Evolutionary conservation across 2,797 vertebrate genomes (phyloP).

Genomic region (Pantherophis alleghaniensis): DNA sequence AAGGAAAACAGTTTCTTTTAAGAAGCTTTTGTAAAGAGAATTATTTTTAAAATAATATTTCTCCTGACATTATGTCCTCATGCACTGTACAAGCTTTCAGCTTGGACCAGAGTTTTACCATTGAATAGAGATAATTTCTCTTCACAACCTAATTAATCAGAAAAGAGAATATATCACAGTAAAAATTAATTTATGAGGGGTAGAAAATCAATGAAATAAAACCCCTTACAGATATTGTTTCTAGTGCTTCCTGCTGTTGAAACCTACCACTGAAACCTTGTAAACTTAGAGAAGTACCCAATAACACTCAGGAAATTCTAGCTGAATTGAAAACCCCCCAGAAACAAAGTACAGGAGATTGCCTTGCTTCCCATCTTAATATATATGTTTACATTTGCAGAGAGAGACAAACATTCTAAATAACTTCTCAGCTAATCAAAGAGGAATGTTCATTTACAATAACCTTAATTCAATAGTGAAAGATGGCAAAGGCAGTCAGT

Average conservation of each 20-base stretch:
- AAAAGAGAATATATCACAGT: constrained; percentile 45
- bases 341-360: neutral
- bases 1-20: constrained; percentile 54
- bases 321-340: neutral
- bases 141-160: constrained; percentile 63
- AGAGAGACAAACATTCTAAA: neutral
- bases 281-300: neutral
- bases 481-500: neutral
- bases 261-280: neutral
- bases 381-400: neutral
- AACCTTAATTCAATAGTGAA: neutral
- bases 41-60: constrained; percentile 41
- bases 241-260: neutral
- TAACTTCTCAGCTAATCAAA: neutral
- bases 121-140: constrained; percentile 55
- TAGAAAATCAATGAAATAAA: neutral
- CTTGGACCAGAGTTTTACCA: constrained; percentile 13
- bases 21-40: constrained; percentile 63
- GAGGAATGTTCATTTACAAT: neutral
- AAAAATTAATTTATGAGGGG: neutral
- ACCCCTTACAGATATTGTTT: neutral
- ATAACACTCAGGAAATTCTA: constrained; percentile 9
- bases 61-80: constrained; percentile 43
- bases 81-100: neutral
- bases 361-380: neutral